Conservation (phyloP, 1,140 invertebrate genomes). For the Harpegnathos saltator region DNA sequence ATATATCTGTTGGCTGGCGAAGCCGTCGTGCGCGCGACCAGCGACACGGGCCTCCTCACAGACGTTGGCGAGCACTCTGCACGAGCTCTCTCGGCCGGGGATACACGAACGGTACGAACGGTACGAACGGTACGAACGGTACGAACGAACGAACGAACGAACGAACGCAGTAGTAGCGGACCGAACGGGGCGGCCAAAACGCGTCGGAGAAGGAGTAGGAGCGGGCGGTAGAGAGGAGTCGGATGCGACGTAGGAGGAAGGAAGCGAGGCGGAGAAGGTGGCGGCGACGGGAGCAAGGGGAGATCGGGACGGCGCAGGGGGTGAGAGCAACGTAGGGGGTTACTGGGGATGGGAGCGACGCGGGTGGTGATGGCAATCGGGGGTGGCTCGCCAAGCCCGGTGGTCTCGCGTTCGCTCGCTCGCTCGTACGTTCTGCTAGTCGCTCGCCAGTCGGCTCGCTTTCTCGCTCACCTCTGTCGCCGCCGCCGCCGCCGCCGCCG, state of each 20-base stretch:
- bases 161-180: conserved; percentile 49
- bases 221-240: conserved; percentile 38
- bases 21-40: background rate
- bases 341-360: conserved; percentile 49
- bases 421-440: conserved; percentile 53
- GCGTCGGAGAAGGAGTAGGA: conserved; percentile 46
- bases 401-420: conserved; percentile 52
- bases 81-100: conserved; percentile 56
- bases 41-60: conserved; percentile 55
- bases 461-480: conserved; percentile 46
- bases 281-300: conserved; percentile 6
- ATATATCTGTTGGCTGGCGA: no score
- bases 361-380: conserved; percentile 50
- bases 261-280: conserved; percentile 32
- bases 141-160: conserved; percentile 35
- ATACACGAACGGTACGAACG: conserved; percentile 53
- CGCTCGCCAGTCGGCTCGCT: conserved; percentile 58
- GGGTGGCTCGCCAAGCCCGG: conserved; percentile 64
- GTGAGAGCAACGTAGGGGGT: conserved; percentile 16
- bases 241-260: conserved; percentile 38
- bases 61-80: conserved; percentile 72
- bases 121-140: conserved; percentile 48
- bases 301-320: conserved; percentile 26
- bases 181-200: conserved; percentile 57
- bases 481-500: conserved; percentile 1